Percentiles rank a stretch among this genome's conserved stretches.
Evolutionary conservation across 2,113 vertebrate genomes (phyloP).

Genomic region (Sander vitreus): DNA sequence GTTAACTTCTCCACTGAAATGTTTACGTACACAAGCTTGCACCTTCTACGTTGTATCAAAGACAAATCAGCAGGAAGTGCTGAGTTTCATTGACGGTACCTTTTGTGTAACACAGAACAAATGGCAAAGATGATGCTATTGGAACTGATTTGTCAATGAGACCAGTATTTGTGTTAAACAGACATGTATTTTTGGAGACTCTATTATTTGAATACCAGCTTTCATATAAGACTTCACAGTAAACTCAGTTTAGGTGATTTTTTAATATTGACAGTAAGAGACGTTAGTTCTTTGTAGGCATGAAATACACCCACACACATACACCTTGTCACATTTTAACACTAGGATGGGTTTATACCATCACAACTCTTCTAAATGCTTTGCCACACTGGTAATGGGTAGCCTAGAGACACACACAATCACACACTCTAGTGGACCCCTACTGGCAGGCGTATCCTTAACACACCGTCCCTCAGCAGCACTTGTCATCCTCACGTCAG

Average conservation of each 20-base stretch:
- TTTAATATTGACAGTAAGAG: neutral
- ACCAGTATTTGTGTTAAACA: neutral
- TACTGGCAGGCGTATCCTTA: constrained; percentile 68
- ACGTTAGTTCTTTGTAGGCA: neutral
- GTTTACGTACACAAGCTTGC: neutral
- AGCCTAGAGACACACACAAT: constrained; percentile 56
- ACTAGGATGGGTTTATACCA: constrained; percentile 52
- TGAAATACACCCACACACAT: constrained; percentile 23
- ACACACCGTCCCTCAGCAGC: constrained; percentile 58
- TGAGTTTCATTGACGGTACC: neutral
- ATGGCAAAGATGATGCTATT: too few species aligned
- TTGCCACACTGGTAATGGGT: constrained; percentile 63
- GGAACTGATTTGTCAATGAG: neutral
- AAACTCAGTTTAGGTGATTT: neutral
- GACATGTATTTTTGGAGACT: too few species aligned
- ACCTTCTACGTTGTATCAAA: neutral
- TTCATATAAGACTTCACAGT: neutral
- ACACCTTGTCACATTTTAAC: constrained; percentile 54
- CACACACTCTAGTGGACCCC: constrained; percentile 52
- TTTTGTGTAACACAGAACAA: neutral
- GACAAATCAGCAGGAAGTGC: neutral
- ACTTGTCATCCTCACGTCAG: constrained; percentile 68
- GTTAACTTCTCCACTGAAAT: neutral
- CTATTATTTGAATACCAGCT: neutral
- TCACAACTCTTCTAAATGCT: constrained; percentile 53